Evolutionary conservation across 2,797 vertebrate species (phyloP).

Genomic region (Lagorchestes hirsutus): DNA sequence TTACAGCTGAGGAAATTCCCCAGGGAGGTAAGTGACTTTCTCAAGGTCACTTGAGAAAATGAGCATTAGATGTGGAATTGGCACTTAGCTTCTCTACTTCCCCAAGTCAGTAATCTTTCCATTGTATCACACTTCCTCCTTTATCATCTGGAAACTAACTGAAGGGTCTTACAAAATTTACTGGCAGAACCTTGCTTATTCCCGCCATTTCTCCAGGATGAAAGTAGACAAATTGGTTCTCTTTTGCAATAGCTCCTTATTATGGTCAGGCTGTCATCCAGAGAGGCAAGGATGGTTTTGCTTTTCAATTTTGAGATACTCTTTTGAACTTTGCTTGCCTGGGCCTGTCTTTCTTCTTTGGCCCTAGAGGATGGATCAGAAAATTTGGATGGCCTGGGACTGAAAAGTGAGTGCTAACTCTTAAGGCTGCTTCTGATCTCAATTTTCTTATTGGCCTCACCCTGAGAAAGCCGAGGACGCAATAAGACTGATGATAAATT

Average conservation of each 20-base stretch:
- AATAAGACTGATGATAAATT: background rate
- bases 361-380: background rate
- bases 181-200: background rate
- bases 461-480: too few species aligned
- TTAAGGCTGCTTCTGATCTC: background rate
- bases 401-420: constrained; percentile 15
- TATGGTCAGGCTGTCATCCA: background rate
- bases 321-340: constrained; percentile 1
- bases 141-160: background rate
- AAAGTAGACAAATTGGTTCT: background rate
- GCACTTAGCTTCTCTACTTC: background rate
- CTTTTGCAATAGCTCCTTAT: background rate
- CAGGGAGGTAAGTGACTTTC: background rate
- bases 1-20: background rate
- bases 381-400: background rate
- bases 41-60: background rate
- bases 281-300: background rate
- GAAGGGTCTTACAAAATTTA: background rate
- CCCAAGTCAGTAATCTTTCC: background rate
- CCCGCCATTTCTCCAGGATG: background rate
- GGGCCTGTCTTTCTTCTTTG: constrained; percentile 15
- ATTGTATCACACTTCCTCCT: background rate
- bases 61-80: background rate
- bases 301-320: background rate
- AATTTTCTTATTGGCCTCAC: background rate